Evolutionary conservation across 2,797 vertebrate genomes (phyloP).

Genomic region (Psittacula echo): DNA sequence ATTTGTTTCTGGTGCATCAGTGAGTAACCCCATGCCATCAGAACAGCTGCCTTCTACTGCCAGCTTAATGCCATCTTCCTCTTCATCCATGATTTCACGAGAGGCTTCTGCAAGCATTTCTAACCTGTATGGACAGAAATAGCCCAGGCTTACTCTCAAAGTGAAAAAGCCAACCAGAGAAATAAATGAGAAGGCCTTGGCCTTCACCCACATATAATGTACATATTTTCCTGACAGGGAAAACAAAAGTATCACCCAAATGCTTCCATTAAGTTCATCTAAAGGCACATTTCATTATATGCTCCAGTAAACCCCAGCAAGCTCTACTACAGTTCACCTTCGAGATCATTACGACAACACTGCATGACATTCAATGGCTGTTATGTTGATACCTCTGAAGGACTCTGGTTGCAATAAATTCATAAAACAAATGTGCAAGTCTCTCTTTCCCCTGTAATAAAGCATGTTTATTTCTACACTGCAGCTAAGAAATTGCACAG

Average conservation of each 20-base stretch:
- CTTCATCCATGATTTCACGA: conserved; percentile 54
- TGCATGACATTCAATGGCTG: not conserved
- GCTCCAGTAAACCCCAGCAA: not conserved
- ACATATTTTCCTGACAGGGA: not conserved
- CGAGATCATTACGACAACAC: not conserved
- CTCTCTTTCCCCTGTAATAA: not conserved
- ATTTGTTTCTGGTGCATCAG: not conserved
- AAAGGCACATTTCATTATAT: not conserved
- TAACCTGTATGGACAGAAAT: conserved; percentile 67
- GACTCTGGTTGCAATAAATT: not conserved
- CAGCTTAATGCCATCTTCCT: conserved; percentile 34
- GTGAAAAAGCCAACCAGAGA: not conserved
- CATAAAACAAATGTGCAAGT: not conserved
- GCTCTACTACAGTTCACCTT: not conserved
- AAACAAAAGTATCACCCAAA: not conserved
- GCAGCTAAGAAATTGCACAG: not conserved
- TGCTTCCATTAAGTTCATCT: not conserved
- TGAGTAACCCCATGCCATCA: not conserved
- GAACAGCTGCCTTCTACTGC: not conserved
- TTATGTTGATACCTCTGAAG: not conserved
- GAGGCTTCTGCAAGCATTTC: conserved; percentile 73
- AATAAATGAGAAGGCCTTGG: not conserved
- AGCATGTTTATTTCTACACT: not conserved
- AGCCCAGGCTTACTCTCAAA: not conserved
- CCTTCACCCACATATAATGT: not conserved